Conservation (phyloP, 2,113 vertebrate genomes). For the Galbula dea region DNA sequence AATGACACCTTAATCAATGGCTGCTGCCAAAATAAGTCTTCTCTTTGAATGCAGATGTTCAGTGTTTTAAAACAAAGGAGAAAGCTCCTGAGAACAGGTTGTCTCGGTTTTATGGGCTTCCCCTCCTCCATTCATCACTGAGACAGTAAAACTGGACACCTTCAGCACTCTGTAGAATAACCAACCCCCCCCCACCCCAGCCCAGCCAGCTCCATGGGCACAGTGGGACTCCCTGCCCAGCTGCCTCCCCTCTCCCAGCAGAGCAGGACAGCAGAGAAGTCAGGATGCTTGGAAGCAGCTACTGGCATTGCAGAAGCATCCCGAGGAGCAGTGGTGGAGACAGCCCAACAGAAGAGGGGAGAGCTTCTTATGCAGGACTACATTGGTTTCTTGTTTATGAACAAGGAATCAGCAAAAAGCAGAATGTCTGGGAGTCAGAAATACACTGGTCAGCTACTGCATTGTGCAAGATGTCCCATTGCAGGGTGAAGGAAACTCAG, state of each 20-base stretch:
- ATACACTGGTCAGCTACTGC: fast-evolving
- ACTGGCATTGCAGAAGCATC: neutral
- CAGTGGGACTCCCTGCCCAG: neutral
- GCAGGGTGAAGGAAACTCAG: neutral
- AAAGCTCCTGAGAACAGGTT: neutral
- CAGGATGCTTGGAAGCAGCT: neutral
- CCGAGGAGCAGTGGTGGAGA: neutral
- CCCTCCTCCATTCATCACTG: neutral
- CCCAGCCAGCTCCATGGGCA: neutral
- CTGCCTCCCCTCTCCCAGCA: neutral
- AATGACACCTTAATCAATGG: neutral
- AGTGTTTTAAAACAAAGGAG: neutral
- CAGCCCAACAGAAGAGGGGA: neutral
- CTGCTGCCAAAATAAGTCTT: neutral
- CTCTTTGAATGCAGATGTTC: neutral
- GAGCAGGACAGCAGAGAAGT: neutral
- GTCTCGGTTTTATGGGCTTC: neutral
- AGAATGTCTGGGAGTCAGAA: neutral
- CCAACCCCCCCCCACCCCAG: fast-evolving
- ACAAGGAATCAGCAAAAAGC: neutral
- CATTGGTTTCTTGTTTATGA: neutral
- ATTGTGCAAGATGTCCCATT: neutral
- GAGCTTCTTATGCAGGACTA: neutral
- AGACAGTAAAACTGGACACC: neutral
- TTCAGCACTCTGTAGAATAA: neutral